Base-by-base conservation (phyloP, 2,888 invertebrate genomes). In the Scaeva pyrastri region DNA sequence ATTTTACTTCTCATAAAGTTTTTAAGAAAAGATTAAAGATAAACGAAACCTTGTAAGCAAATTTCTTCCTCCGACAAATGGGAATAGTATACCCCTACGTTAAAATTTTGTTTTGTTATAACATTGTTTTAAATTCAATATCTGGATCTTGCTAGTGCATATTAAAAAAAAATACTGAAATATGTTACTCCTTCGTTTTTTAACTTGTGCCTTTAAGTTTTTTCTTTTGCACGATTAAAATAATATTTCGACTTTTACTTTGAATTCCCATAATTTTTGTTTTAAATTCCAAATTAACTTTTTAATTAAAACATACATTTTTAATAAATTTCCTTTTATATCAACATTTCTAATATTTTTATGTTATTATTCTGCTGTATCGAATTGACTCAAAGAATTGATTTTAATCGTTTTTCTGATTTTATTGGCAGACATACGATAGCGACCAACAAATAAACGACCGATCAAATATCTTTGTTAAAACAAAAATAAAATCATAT, bases 331-430 rank as follows among this genome's bases (percentile, higher is more conserved):
- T 41, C 41, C 16, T 64, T 66, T 7, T 31, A 31, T 8, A 31
- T 31, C 8, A 31, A 31, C 8, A 50, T 75, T 72, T 68, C 58
- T 23, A 31, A 43, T 58, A 66, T n/a, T 48, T 58, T 41, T 45
- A 16, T 64, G 58, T 64, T 56, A 10, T 70, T 58, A 50, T 73
- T 60, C 56, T 72, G 64, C 31, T 85, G 45, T 80, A 80, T 85
- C 72, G 68, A 80, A 85, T 80, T 85, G 85, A 85, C 85, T 68
- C 68, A 76, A 80, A 21, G 68, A 85, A 60, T 81, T 75, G 56
- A 31, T 43, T 64, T 82, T n/a, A 66, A 41, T 56, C 31, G 39
- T 48, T 55, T 48, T 70, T 21, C 14, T 70, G 52, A 39, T 60
- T 58, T 0, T 75, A 75, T 80, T 66, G 19, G 0, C 4, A 60